These are phyloP conservation scores for Chlorops oryzae DNA, from an alignment of 1,140 invertebrate genomes.

Conservation along the genomic window DNA sequence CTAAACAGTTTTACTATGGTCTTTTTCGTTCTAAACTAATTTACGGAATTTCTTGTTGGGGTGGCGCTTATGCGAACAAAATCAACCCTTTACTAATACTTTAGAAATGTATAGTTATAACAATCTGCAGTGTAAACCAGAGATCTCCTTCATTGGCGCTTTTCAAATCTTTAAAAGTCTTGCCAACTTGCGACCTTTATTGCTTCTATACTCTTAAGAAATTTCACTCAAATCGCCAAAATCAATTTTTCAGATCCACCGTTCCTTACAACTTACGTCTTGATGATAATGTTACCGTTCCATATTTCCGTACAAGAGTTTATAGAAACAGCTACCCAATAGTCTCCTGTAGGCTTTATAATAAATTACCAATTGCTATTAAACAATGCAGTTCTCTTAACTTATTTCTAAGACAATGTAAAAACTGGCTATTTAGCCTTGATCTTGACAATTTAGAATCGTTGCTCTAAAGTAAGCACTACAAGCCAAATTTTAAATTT, in stretches of 20 bases:
- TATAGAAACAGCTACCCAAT: neutral
- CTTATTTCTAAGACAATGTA: neutral
- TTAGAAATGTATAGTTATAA: neutral
- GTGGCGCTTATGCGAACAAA: neutral
- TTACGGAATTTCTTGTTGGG: neutral
- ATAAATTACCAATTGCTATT: neutral
- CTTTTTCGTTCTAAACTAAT: neutral
- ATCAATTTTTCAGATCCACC: neutral
- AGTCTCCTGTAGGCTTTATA: neutral
- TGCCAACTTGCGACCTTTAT: neutral
- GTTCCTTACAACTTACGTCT: neutral
- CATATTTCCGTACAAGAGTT: neutral
- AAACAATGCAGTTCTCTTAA: neutral
- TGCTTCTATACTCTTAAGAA: neutral
- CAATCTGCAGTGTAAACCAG: neutral
- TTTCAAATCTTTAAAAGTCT: neutral
- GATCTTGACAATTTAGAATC: too few species aligned
- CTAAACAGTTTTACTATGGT: neutral
- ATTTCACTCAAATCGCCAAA: neutral
- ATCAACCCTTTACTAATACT: neutral
- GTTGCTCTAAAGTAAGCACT: too few species aligned
- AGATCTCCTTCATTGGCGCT: neutral
- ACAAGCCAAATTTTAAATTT: too few species aligned
- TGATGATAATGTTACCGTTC: neutral
- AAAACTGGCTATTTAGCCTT: neutral